Conservation (phyloP, 2,797 vertebrate genomes). For the Coracias cyanogaster region DNA sequence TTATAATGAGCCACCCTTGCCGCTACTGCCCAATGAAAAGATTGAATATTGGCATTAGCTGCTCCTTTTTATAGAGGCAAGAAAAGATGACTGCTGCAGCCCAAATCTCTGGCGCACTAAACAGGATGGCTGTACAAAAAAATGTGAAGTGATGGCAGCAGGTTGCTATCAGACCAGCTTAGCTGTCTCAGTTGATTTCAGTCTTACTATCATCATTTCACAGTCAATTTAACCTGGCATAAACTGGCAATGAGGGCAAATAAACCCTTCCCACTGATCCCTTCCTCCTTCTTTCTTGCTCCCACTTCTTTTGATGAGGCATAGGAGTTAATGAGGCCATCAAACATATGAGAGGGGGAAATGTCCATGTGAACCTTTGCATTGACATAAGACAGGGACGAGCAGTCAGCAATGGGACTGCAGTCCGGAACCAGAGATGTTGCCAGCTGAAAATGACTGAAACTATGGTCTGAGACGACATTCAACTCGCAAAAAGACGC, state of each 20-base stretch:
- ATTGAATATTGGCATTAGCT: background rate
- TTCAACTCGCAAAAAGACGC: background rate
- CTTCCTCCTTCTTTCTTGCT: background rate
- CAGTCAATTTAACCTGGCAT: background rate
- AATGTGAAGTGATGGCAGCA: background rate
- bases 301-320: background rate
- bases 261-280: background rate
- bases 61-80: background rate
- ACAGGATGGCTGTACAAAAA: background rate
- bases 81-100: background rate
- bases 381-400: background rate
- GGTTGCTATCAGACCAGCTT: background rate
- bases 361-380: background rate
- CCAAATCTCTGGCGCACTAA: background rate
- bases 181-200: background rate
- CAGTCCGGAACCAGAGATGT: background rate
- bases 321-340: background rate
- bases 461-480: background rate
- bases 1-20: background rate
- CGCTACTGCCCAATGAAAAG: background rate
- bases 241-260: background rate
- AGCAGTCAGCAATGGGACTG: background rate
- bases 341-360: background rate
- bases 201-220: background rate
- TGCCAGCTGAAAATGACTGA: background rate